phyloP scores from a whole-genome alignment of 2,113 vertebrate genomes.

The Eclectus roratus region DNA sequence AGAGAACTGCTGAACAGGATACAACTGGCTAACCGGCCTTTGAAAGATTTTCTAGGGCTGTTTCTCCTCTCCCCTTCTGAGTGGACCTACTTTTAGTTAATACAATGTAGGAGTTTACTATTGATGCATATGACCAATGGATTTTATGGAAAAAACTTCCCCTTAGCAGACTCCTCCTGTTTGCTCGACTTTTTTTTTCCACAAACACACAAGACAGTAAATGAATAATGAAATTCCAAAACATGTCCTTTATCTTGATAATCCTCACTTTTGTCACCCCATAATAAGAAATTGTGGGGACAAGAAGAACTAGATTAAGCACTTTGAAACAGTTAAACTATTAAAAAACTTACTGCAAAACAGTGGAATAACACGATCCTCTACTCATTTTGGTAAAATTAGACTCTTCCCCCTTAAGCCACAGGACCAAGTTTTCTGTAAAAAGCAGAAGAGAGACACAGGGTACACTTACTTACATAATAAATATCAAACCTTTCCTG shows the following conservation, averaged over 20 bases:
- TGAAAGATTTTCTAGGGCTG: not conserved
- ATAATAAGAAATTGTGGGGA: not conserved
- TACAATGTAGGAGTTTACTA: not conserved
- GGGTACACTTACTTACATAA: not conserved
- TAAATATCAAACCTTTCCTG: not conserved
- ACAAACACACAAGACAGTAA: not conserved
- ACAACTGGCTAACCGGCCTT: not conserved
- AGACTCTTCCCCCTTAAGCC: not conserved
- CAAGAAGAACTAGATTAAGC: not conserved
- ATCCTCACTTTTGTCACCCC: not conserved
- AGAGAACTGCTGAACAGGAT: not conserved
- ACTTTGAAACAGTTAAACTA: not conserved
- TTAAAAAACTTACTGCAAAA: not conserved
- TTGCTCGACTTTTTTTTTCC: not conserved
- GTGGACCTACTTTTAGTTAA: not conserved
- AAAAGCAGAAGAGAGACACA: not conserved
- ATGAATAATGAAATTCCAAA: not conserved
- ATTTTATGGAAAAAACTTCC: not conserved
- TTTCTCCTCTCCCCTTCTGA: not conserved
- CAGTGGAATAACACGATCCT: not conserved
- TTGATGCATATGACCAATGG: not conserved
- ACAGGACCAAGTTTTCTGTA: not conserved
- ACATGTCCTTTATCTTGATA: not conserved
- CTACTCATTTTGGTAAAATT: not conserved
- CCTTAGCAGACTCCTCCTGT: not conserved